Base-by-base conservation (phyloP, 2,888 invertebrate species). In the Clepsis dumicolana region DNA sequence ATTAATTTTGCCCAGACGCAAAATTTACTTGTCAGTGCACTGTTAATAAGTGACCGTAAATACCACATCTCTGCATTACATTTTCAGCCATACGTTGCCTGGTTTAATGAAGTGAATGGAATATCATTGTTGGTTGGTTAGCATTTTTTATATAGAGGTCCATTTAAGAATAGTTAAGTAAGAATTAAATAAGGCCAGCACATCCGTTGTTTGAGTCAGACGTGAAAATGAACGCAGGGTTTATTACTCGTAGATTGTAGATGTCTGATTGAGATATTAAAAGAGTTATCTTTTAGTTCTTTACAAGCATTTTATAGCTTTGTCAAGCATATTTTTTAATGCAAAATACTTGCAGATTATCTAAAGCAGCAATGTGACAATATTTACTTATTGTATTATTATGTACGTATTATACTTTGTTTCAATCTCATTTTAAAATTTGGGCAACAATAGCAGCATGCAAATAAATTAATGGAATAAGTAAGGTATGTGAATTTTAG, bases 1-100 rank as follows among this genome's bases (percentile, higher is more conserved):
- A 88, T 90, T 91, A 88, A 87, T 88, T 87, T 85, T 72, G 77
- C 79, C 79, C 83, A 81, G 82, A 80, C 79, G 79, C 80, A 75
- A 80, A 88, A 86, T 86, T 89, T 86, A 87, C 87, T 87, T 80
- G 82, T 77, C 78, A 80, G 67, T 63, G 64, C 21, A 29, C 18
- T 35, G 4, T 50, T 35, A 41, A 54, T 57, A 48, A 52, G 8
- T 16, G 29, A 62, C 18, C 10, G 64, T 70, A 70, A 32, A 56
- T 4, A 29, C 60, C 35, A 14, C 4, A 12, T 14, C 0, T 12
- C 10, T 7, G 1, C 57, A 52, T 25, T 21, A 14, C 1, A 71
- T 70, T 66, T 56, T 50, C 10, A 32, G 64, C 64, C 54, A 32
- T 75, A 52, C 21, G 0, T 0, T 18, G 2, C 21, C 12, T 5